Evolutionary conservation across 2,888 invertebrate genomes (phyloP).

Genomic region (Leucania comma): DNA sequence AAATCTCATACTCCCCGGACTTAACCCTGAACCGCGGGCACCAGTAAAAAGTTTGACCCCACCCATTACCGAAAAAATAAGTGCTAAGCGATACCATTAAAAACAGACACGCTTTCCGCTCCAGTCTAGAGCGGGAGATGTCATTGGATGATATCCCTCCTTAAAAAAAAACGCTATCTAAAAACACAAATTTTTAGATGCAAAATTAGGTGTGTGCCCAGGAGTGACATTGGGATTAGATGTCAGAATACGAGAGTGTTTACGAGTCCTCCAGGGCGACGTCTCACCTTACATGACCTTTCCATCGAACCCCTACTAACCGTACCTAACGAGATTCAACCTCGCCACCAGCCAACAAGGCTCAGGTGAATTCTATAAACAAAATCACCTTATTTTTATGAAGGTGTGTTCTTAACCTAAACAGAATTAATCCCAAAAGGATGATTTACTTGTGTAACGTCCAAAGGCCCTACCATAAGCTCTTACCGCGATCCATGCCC

Average conservation of each 20-base stretch:
- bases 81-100: too few relatives aligned
- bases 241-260: constrained; percentile 42
- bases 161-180: neutral
- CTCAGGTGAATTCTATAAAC: constrained; percentile 22
- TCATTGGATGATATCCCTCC: too few relatives aligned
- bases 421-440: constrained; percentile 35
- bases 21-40: too few relatives aligned
- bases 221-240: constrained; percentile 14
- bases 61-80: too few relatives aligned
- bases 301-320: constrained; percentile 38
- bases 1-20: too few relatives aligned
- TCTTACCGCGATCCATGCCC: too few relatives aligned
- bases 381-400: constrained; percentile 28
- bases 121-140: too few relatives aligned
- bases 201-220: neutral
- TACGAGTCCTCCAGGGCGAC: constrained; percentile 34
- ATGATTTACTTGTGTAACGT: neutral
- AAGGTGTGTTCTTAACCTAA: constrained; percentile 15
- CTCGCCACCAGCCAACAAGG: constrained; percentile 14
- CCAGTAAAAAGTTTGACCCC: too few relatives aligned
- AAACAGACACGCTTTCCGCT: too few relatives aligned
- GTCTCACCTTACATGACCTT: constrained; percentile 41
- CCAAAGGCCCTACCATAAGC: too few relatives aligned
- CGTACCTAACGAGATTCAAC: constrained; percentile 16
- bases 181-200: neutral